Conservation (phyloP, 2,888 invertebrate species). For the Aproaerema taeniolella region DNA sequence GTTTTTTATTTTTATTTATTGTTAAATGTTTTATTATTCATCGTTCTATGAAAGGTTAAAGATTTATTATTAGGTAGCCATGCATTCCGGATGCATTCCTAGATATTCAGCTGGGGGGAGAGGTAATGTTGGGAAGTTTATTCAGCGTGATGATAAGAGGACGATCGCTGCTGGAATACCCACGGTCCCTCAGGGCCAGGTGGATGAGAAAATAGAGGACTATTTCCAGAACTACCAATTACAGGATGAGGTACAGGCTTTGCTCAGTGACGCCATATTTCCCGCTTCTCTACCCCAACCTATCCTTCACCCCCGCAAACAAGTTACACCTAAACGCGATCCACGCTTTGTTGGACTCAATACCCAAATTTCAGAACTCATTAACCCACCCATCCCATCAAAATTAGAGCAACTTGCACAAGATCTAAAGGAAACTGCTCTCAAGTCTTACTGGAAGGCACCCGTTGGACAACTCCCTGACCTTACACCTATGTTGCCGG, state of each 20-base stretch:
- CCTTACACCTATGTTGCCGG: slow-evolving; percentile 55
- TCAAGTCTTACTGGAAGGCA: slow-evolving; percentile 56
- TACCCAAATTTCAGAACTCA: slow-evolving; percentile 34
- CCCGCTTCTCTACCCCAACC: slow-evolving; percentile 42
- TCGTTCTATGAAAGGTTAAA: too few relatives aligned
- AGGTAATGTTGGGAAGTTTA: too few relatives aligned
- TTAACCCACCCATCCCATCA: slow-evolving; percentile 48
- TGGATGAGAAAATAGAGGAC: too few relatives aligned
- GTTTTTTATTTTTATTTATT: too few relatives aligned
- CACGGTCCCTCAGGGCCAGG: too few relatives aligned
- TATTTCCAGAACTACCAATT: slow-evolving; percentile 50
- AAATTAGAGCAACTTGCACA: slow-evolving; percentile 53
- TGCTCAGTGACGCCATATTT: slow-evolving; percentile 49
- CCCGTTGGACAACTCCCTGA: slow-evolving; percentile 43
- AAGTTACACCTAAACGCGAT: slow-evolving; percentile 42
- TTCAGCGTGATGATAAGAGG: too few relatives aligned
- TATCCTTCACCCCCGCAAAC: slow-evolving; percentile 43
- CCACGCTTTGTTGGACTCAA: slow-evolving; percentile 42
- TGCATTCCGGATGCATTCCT: too few relatives aligned
- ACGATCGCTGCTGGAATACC: too few relatives aligned
- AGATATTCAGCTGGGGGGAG: too few relatives aligned
- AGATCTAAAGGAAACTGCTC: slow-evolving; percentile 53
- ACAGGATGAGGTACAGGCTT: slow-evolving; percentile 55
- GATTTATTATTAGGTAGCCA: too few relatives aligned
- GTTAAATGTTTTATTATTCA: too few relatives aligned